Conservation (phyloP, 2,888 invertebrate species). For the Caenorhabditis sp. region DNA sequence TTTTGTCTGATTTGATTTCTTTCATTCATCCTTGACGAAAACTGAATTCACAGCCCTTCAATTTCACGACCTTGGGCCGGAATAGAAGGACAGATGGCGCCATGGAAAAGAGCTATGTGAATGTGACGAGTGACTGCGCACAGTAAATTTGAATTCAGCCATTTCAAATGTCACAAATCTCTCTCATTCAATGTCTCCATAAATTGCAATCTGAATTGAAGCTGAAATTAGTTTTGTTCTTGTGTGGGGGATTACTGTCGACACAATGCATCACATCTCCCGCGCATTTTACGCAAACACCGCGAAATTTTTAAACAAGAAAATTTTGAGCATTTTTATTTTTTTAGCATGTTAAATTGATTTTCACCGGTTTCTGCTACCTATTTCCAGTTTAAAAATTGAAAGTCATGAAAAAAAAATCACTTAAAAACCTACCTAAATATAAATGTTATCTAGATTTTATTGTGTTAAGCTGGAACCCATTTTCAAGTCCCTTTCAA, state of each 20-base stretch:
- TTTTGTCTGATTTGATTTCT: neutral
- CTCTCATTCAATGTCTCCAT: neutral
- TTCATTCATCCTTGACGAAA: slow-evolving; percentile 19
- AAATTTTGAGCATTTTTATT: slow-evolving; percentile 7
- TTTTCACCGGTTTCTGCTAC: neutral
- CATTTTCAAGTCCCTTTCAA: neutral
- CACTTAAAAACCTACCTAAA: neutral
- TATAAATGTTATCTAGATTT: no score
- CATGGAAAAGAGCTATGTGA: slow-evolving; percentile 41
- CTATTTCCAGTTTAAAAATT: neutral
- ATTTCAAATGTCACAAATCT: slow-evolving; percentile 17
- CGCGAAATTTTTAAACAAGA: neutral
- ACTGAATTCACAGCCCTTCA: slow-evolving; percentile 7
- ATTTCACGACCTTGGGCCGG: slow-evolving; percentile 46
- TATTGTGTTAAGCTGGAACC: no score
- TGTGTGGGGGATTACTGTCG: slow-evolving; percentile 15
- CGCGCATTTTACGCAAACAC: slow-evolving; percentile 35
- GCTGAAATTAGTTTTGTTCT: neutral
- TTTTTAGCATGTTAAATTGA: neutral
- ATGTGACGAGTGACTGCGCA: slow-evolving; percentile 20
- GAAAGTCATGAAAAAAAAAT: neutral
- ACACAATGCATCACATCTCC: neutral
- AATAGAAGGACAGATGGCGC: slow-evolving; percentile 25
- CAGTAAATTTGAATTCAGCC: slow-evolving; percentile 1
- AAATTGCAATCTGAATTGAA: no score